phyloP scores from a whole-genome alignment of 2,113 vertebrate species.

The Callopanchax toddi region DNA sequence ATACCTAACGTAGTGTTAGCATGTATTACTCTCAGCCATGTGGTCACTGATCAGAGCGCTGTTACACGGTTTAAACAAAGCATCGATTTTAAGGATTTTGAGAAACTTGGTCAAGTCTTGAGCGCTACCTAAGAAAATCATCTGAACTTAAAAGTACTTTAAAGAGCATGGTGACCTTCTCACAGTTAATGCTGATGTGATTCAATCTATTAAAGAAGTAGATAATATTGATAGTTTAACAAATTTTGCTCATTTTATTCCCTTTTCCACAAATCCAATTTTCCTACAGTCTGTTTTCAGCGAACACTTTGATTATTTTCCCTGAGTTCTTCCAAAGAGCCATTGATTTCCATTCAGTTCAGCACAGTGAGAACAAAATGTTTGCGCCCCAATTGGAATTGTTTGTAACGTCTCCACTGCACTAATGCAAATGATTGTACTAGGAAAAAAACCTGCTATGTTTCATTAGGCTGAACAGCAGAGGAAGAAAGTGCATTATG shows the following conservation, averaged over 20 bases:
- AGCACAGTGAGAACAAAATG: constrained; percentile 10
- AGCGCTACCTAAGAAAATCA: too few relatives aligned
- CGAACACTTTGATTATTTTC: neutral
- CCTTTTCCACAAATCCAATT: neutral
- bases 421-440: neutral
- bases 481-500: neutral
- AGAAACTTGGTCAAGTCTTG: too few relatives aligned
- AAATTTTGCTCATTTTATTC: neutral
- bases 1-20: too few relatives aligned
- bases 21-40: too few relatives aligned
- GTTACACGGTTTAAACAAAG: too few relatives aligned
- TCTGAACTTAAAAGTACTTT: too few relatives aligned
- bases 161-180: too few relatives aligned
- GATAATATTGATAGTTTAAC: neutral
- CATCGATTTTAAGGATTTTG: too few relatives aligned
- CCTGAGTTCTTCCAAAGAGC: neutral
- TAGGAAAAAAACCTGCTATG: neutral
- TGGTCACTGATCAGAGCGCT: too few relatives aligned
- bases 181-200: too few relatives aligned
- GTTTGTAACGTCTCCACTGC: neutral
- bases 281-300: neutral
- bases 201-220: neutral
- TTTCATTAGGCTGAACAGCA: neutral
- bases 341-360: constrained; percentile 40
- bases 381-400: neutral